Evolutionary conservation across 2,797 vertebrate genomes (phyloP).

Genomic region (Chrysocyon brachyurus): DNA sequence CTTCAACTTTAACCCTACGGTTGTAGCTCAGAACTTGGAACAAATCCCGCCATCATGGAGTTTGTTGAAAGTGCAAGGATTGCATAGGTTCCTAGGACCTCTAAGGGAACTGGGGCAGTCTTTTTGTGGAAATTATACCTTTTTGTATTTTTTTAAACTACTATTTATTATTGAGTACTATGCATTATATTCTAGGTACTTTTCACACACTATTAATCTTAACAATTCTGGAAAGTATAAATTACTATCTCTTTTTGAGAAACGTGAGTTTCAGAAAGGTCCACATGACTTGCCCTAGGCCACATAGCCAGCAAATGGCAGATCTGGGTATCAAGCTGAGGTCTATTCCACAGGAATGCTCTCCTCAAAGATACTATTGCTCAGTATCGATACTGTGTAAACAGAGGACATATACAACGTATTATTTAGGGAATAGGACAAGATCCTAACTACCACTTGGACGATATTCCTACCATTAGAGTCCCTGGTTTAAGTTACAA

Average conservation of each 20-base stretch:
- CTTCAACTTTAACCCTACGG: neutral
- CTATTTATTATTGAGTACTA: neutral
- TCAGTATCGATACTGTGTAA: neutral
- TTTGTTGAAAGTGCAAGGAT: neutral
- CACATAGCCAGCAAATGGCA: neutral
- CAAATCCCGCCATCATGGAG: neutral
- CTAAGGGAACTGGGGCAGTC: neutral
- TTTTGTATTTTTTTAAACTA: neutral
- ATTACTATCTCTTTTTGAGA: neutral
- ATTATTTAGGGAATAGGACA: neutral
- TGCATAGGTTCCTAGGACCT: neutral
- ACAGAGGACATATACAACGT: neutral
- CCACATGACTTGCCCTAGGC: neutral
- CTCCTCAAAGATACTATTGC: neutral
- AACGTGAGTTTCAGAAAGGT: neutral
- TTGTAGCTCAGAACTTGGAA: neutral
- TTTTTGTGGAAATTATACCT: neutral
- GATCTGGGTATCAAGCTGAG: neutral
- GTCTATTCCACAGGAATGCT: neutral
- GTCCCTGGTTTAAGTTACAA: neutral
- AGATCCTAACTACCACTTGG: neutral
- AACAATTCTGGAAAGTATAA: neutral
- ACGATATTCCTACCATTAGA: neutral
- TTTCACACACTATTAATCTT: neutral
- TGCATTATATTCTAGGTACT: neutral